Evolutionary conservation across 2,888 invertebrate species (phyloP).

Genomic region (Drosophila recens): DNA sequence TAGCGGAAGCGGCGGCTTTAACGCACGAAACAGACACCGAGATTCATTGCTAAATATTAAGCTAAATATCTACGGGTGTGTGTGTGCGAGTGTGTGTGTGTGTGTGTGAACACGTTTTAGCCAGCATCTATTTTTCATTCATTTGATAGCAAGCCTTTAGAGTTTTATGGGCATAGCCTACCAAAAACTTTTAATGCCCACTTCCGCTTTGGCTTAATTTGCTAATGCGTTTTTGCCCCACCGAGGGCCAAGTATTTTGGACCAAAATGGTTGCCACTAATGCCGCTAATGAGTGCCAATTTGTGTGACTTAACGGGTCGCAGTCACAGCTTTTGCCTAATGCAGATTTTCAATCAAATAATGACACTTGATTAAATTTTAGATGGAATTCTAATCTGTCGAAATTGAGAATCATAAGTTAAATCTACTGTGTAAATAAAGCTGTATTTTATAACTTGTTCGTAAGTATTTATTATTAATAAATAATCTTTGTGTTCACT

Average conservation of each 20-base stretch:
- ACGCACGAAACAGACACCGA: constrained; percentile 55
- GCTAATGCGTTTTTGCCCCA: constrained; percentile 66
- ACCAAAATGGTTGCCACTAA: constrained; percentile 26
- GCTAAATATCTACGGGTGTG: constrained; percentile 11
- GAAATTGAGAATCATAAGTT: not conserved
- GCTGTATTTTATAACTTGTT: not conserved
- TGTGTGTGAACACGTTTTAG: constrained; percentile 46
- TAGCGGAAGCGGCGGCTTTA: constrained; percentile 73
- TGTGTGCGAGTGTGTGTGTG: constrained; percentile 2
- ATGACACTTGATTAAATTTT: not conserved
- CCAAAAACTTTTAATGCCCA: constrained; percentile 66
- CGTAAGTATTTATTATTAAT: too few species aligned
- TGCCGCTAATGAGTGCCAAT: constrained; percentile 66
- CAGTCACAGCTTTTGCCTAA: constrained; percentile 11
- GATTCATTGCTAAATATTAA: constrained; percentile 57
- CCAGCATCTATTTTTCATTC: constrained; percentile 69
- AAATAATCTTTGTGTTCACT: not conserved
- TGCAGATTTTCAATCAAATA: constrained; percentile 14
- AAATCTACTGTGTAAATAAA: not conserved
- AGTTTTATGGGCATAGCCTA: constrained; percentile 48
- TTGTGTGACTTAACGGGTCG: constrained; percentile 33
- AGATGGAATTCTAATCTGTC: not conserved
- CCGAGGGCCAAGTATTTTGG: constrained; percentile 12
- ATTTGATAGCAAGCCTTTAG: constrained; percentile 63
- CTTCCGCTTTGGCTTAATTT: constrained; percentile 67